Conservation (phyloP, 2,113 vertebrate species). For the Baryphthengus martii region DNA sequence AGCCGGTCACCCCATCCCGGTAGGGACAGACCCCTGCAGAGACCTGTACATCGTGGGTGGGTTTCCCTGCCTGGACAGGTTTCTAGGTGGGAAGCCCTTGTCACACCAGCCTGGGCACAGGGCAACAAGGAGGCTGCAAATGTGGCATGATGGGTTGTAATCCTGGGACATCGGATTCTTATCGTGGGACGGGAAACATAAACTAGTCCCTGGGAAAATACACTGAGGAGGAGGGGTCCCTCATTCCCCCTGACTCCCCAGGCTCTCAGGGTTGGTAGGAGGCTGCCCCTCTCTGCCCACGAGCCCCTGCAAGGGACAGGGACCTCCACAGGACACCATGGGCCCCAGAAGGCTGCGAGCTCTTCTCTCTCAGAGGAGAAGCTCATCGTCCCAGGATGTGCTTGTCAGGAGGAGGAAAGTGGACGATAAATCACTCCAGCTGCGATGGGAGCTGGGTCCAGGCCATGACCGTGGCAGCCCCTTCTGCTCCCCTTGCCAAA, state of each 20-base stretch:
- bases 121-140: neutral
- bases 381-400: neutral
- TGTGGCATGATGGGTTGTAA: neutral
- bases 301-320: neutral
- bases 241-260: rapidly evolving
- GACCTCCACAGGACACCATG: rapidly evolving
- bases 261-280: neutral
- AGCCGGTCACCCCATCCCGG: neutral
- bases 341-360: rapidly evolving
- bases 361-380: neutral
- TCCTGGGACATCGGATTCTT: neutral
- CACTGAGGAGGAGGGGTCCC: no score
- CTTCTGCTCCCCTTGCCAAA: constrained; percentile 18
- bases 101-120: neutral
- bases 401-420: neutral
- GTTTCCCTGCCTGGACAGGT: neutral
- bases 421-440: neutral
- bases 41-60: neutral
- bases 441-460: neutral
- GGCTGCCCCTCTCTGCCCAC: neutral
- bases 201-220: neutral
- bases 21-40: neutral
- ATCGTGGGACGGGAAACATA: neutral
- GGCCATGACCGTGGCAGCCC: neutral
- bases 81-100: neutral